Conservation (phyloP, 2,113 vertebrate genomes). For the Peromyscus californicus region DNA sequence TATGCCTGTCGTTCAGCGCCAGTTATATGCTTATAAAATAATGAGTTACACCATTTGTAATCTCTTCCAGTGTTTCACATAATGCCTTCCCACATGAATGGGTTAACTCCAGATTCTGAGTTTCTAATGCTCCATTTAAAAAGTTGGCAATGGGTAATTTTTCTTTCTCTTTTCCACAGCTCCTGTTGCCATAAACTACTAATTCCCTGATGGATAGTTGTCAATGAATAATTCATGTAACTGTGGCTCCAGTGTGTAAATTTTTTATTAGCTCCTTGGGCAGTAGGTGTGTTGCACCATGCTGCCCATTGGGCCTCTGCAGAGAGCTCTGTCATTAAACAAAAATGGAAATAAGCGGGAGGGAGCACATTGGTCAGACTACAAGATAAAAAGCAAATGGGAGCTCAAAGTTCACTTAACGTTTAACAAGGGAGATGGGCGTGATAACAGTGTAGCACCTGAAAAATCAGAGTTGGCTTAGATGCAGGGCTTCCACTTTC, state of each 20-base stretch:
- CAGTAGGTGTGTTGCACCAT: slow-evolving; percentile 60
- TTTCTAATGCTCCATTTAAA: slow-evolving; percentile 59
- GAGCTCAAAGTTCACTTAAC: background rate
- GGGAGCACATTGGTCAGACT: background rate
- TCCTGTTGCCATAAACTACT: slow-evolving; percentile 66
- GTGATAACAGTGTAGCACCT: background rate
- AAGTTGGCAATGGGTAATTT: slow-evolving; percentile 52
- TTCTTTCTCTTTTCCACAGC: slow-evolving; percentile 72
- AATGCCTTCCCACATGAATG: background rate
- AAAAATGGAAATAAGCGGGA: background rate
- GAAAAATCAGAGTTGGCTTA: background rate
- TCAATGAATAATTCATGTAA: slow-evolving; percentile 81
- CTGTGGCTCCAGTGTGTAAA: slow-evolving; percentile 67
- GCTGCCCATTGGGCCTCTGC: slow-evolving; percentile 43
- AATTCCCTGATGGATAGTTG: slow-evolving; percentile 68
- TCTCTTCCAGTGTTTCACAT: background rate
- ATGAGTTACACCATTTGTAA: background rate
- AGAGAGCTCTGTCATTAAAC: slow-evolving; percentile 62
- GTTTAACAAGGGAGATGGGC: background rate
- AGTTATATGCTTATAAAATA: background rate
- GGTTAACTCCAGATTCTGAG: slow-evolving; percentile 48
- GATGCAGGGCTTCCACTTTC: background rate
- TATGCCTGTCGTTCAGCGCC: background rate
- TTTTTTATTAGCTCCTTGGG: slow-evolving; percentile 79
- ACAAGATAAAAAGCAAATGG: background rate